These are phyloP conservation scores for Anoura caudifer DNA, from an alignment of 2,113 vertebrate genomes.

Conservation along the genomic window DNA sequence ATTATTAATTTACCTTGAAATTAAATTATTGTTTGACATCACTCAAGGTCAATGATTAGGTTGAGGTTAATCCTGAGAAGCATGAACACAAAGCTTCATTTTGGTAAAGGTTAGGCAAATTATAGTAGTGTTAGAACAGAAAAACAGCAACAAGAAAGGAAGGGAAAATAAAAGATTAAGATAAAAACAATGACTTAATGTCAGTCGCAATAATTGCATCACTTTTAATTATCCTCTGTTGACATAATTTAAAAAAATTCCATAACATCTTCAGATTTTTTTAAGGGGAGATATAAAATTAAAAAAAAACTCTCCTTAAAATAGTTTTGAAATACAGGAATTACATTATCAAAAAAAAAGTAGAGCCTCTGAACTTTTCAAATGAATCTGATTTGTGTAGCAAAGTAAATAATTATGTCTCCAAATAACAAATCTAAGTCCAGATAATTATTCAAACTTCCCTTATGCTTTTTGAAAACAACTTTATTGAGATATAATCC, in stretches of 20 bases:
- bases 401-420: neutral
- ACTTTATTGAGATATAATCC: neutral
- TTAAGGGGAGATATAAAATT: neutral
- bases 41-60: slow-evolving; percentile 76
- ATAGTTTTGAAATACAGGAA: neutral
- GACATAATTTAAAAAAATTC: neutral
- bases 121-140: slow-evolving; percentile 25
- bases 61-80: slow-evolving; percentile 73
- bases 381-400: neutral
- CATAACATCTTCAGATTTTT: neutral
- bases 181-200: slow-evolving; percentile 43
- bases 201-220: slow-evolving; percentile 15
- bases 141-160: slow-evolving; percentile 11
- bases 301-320: neutral
- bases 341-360: neutral
- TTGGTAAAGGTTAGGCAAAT: slow-evolving; percentile 42
- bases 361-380: neutral
- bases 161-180: slow-evolving; percentile 21
- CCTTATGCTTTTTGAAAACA: neutral
- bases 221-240: slow-evolving; percentile 30
- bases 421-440: neutral
- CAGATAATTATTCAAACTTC: neutral
- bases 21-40: slow-evolving; percentile 76
- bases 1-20: slow-evolving; percentile 78
- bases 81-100: slow-evolving; percentile 32